Evolutionary conservation across 1,140 invertebrate genomes (phyloP).

Genomic region (Amphibalanus amphitrite): DNA sequence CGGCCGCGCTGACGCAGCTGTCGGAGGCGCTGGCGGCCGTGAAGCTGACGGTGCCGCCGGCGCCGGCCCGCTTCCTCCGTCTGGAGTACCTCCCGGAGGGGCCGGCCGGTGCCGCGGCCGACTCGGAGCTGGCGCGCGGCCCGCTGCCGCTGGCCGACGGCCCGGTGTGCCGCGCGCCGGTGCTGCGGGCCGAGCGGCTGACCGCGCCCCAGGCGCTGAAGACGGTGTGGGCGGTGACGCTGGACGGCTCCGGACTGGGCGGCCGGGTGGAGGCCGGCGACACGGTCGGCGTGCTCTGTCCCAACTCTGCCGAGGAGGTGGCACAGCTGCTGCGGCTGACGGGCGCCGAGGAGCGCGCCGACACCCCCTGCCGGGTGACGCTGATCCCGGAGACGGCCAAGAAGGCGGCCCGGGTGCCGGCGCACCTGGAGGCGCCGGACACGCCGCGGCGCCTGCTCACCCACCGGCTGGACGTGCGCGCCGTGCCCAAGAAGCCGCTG

Average conservation of each 20-base stretch:
- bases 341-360: neutral
- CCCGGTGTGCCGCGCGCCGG: neutral
- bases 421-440: slow-evolving; percentile 20
- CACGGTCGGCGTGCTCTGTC: neutral
- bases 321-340: neutral
- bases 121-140: no score
- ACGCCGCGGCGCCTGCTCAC: slow-evolving; percentile 27
- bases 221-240: neutral
- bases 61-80: neutral
- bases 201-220: neutral
- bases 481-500: slow-evolving; percentile 39
- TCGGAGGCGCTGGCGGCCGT: neutral
- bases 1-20: neutral
- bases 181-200: neutral
- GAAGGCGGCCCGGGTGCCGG: slow-evolving; percentile 18
- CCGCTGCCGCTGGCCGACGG: neutral
- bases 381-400: slow-evolving; percentile 17
- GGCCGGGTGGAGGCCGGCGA: neutral
- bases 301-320: neutral
- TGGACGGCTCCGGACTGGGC: neutral
- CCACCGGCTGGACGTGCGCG: slow-evolving; percentile 31
- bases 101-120: no score
- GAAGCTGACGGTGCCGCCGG: neutral
- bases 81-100: neutral
- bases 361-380: slow-evolving; percentile 1